These are phyloP conservation scores for Australoheros scitulus DNA, from an alignment of 2,113 vertebrate species.

Conservation along the genomic window DNA sequence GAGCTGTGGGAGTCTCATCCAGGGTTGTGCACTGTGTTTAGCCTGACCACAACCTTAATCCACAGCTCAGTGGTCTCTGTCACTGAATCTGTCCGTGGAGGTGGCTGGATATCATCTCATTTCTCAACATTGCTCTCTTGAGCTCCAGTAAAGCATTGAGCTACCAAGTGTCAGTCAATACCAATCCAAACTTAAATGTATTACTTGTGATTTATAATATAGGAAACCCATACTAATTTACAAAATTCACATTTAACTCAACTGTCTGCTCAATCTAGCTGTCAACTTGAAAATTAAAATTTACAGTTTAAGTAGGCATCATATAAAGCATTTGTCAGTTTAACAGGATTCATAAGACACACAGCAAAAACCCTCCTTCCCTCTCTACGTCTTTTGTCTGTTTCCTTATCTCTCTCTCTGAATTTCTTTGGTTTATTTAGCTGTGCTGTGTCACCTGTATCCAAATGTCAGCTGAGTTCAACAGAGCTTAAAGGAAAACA, in stretches of 20 bases:
- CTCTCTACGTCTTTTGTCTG: conserved; percentile 11
- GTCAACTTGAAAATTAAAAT: not conserved
- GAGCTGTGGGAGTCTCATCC: not conserved
- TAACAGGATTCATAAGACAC: not conserved
- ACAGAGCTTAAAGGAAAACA: conserved; percentile 51
- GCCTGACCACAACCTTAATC: not conserved
- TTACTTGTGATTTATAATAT: not conserved
- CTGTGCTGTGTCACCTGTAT: conserved; percentile 45
- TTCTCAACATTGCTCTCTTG: no score
- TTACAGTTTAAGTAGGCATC: not conserved
- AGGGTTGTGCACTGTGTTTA: not conserved
- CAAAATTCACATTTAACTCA: not conserved
- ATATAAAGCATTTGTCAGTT: not conserved
- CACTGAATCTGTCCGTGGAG: no score
- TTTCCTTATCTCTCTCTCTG: not conserved
- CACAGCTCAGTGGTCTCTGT: not conserved
- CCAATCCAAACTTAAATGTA: not conserved
- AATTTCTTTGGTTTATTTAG: conserved; percentile 47
- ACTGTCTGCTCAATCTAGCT: not conserved
- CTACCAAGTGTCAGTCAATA: not conserved
- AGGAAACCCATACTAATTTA: not conserved
- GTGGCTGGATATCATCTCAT: no score
- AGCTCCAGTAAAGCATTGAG: not conserved
- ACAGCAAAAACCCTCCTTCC: not conserved
- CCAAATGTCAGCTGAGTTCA: conserved; percentile 58